Percentiles rank a stretch among this genome's conserved stretches.
Conservation (phyloP, 2,797 vertebrate genomes). For the Lacerta viridis region DNA sequence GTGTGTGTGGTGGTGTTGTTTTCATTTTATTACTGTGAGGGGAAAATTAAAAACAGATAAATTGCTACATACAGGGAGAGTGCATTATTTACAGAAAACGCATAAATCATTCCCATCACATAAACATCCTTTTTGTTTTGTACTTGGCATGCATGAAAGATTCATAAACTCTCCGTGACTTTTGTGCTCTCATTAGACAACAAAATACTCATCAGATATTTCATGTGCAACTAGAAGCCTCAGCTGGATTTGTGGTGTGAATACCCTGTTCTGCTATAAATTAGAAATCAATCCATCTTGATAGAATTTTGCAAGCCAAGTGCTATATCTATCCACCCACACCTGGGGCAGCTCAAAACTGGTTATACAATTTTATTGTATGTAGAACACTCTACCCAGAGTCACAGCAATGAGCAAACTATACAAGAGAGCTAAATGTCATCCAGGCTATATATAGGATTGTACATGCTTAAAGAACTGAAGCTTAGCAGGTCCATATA, state of each 20-base stretch:
- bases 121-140: conserved; percentile 61
- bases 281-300: conserved; percentile 69
- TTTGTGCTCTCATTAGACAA: conserved; percentile 69
- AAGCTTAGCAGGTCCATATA: conserved; percentile 65
- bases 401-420: conserved; percentile 41
- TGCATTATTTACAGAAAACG: conserved; percentile 58
- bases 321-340: conserved; percentile 34
- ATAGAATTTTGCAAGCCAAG: conserved; percentile 53
- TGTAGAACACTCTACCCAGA: conserved; percentile 45
- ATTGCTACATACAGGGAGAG: conserved; percentile 50
- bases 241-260: conserved; percentile 64
- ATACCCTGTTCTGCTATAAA: conserved; percentile 64
- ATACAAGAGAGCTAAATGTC: conserved; percentile 59
- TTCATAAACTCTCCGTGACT: conserved; percentile 59
- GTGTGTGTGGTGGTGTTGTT: neutral
- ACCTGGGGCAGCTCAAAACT: conserved; percentile 36
- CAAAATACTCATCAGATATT: conserved; percentile 69
- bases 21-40: conserved; percentile 35
- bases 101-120: conserved; percentile 69
- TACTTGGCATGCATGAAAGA: conserved; percentile 71
- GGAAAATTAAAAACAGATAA: conserved; percentile 66
- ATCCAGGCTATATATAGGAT: conserved; percentile 53
- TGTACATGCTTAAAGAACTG: conserved; percentile 54
- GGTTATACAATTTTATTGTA: neutral
- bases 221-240: conserved; percentile 64